phyloP scores from a whole-genome alignment of 23 tunicate genomes.

The Trididemnum miniatum region DNA sequence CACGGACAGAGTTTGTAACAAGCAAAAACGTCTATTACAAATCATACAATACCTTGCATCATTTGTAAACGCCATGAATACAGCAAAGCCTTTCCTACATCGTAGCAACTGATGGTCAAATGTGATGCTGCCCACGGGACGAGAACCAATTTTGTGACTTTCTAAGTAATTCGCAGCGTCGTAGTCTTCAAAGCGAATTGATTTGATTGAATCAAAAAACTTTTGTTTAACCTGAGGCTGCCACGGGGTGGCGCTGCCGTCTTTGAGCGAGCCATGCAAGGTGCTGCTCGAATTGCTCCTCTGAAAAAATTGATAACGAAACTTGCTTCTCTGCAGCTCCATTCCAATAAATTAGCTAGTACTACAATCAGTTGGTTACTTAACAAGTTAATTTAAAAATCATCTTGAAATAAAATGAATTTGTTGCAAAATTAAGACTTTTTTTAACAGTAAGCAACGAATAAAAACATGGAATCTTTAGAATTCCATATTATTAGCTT shows the following conservation, averaged over 20 bases:
- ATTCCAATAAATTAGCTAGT: too few relatives aligned
- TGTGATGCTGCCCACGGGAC: constrained; percentile 46
- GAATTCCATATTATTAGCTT: too few relatives aligned
- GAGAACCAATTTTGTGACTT: background rate
- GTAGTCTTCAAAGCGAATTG: constrained; percentile 16
- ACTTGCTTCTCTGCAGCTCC: too few relatives aligned
- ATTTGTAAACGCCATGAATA: constrained; percentile 59
- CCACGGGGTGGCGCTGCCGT: constrained; percentile 12
- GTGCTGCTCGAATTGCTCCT: constrained; percentile 71
- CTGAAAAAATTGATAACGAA: constrained; percentile 46
- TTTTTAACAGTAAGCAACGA: too few relatives aligned
- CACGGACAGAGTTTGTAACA: too few relatives aligned
- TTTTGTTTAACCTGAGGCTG: constrained; percentile 19
- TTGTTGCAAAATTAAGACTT: too few relatives aligned
- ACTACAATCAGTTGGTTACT: too few relatives aligned
- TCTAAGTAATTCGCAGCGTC: constrained; percentile 14
- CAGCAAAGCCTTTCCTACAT: constrained; percentile 59
- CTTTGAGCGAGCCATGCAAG: constrained; percentile 27
- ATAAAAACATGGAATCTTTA: too few relatives aligned
- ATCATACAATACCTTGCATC: constrained; percentile 18
- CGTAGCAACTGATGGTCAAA: constrained; percentile 58
- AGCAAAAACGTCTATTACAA: background rate
- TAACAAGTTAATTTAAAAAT: too few relatives aligned
- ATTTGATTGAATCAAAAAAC: constrained; percentile 8
- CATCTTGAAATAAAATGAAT: too few relatives aligned